Percentiles rank a stretch among this genome's conserved stretches.
Evolutionary conservation across 2,888 invertebrate species (phyloP).

Genomic region (Campoplex capitator): DNA sequence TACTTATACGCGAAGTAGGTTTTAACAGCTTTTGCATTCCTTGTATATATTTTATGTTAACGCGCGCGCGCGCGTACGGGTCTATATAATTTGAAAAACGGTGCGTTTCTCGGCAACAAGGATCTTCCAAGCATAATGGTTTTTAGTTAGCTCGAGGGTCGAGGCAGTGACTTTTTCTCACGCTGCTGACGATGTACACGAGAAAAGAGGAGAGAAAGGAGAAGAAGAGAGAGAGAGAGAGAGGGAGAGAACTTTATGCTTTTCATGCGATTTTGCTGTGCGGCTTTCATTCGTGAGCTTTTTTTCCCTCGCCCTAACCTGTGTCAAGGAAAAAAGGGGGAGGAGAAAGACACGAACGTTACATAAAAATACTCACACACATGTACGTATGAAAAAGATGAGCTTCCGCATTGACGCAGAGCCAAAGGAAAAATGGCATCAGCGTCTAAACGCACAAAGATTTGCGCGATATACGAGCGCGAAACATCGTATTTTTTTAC

Average conservation of each 20-base stretch:
- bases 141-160: constrained; percentile 66
- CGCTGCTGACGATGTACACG: background rate
- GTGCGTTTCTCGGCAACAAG: background rate
- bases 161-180: constrained; percentile 42
- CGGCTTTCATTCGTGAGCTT: constrained; percentile 58
- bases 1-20: background rate
- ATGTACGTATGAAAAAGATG: constrained; percentile 14
- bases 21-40: background rate
- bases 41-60: background rate
- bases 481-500: constrained; percentile 21
- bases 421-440: constrained; percentile 53
- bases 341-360: background rate
- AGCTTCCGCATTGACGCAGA: constrained; percentile 64
- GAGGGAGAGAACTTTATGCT: constrained; percentile 40
- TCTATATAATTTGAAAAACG: background rate
- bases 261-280: constrained; percentile 53
- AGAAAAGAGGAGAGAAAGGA: background rate
- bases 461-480: constrained; percentile 17
- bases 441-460: constrained; percentile 35
- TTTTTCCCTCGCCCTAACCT: constrained; percentile 18
- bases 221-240: background rate
- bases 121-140: constrained; percentile 58
- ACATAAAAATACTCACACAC: background rate
- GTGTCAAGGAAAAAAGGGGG: constrained; percentile 17
- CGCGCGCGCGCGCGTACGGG: too few relatives aligned